Evolutionary conservation across 1,140 invertebrate genomes (phyloP).

Genomic region (Temnothorax longispinosus): DNA sequence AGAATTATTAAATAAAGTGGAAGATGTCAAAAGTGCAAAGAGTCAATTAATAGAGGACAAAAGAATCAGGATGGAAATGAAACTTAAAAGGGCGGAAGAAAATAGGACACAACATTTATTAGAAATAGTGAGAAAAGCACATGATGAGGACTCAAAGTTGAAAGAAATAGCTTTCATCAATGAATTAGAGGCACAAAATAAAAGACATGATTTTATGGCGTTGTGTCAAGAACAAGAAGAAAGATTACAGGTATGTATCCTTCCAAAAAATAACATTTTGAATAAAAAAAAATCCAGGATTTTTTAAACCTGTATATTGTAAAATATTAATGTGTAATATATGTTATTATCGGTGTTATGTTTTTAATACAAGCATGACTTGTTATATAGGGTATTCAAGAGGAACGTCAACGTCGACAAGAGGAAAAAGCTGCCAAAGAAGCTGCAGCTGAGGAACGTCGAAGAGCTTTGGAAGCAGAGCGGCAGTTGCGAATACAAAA

Average conservation of each 20-base stretch:
- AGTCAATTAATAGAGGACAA: constrained; percentile 94
- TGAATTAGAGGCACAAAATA: constrained; percentile 97
- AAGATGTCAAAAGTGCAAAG: constrained; percentile 95
- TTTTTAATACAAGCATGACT: constrained; percentile 6
- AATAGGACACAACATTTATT: constrained; percentile 93
- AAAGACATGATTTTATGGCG: constrained; percentile 95
- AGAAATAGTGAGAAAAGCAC: constrained; percentile 96
- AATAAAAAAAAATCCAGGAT: neutral
- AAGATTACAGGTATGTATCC: constrained; percentile 88
- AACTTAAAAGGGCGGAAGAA: constrained; percentile 95
- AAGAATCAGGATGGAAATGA: constrained; percentile 93
- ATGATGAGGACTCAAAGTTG: constrained; percentile 98
- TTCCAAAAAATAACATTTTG: neutral
- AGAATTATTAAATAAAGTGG: constrained; percentile 94
- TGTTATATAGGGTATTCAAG: constrained; percentile 85
- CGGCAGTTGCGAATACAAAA: constrained; percentile 91
- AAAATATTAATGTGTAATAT: neutral
- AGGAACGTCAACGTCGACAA: constrained; percentile 90
- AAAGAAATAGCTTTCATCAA: constrained; percentile 99
- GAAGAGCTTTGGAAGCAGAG: constrained; percentile 94
- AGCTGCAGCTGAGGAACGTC: constrained; percentile 95
- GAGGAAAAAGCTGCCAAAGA: constrained; percentile 98
- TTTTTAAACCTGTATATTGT: neutral
- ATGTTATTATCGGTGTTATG: neutral
- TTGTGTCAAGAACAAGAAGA: constrained; percentile 94